Evolutionary conservation across 2,797 vertebrate species (phyloP).

Genomic region (Poeciliopsis paucimaculata): DNA sequence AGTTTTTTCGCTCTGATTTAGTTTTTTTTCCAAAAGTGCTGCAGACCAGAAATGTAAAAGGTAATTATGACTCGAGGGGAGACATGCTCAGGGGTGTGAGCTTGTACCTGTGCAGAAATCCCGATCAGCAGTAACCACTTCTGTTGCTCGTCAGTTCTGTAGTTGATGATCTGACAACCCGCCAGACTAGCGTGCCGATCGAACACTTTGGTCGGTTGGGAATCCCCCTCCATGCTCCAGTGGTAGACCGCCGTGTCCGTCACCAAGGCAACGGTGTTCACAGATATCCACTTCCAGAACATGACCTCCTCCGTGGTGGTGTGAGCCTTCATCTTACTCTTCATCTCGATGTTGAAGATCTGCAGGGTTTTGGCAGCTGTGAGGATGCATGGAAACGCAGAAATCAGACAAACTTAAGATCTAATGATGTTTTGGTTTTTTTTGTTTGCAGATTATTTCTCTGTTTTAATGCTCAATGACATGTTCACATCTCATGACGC

Average conservation of each 20-base stretch:
- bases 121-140: conserved; percentile 95
- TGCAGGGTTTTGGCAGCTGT: conserved; percentile 93
- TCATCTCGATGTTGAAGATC: conserved; percentile 97
- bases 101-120: conserved; percentile 90
- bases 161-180: conserved; percentile 93
- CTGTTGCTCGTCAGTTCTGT: conserved; percentile 91
- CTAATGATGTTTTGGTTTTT: background rate
- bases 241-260: conserved; percentile 91
- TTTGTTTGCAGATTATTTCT: background rate
- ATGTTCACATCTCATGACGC: too few species aligned
- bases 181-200: conserved; percentile 91
- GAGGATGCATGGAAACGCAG: background rate
- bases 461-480: background rate
- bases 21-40: background rate
- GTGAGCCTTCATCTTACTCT: conserved; percentile 96
- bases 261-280: conserved; percentile 91
- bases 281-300: conserved; percentile 97
- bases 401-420: conserved; percentile 10
- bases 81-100: conserved; percentile 3
- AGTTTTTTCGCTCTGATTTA: background rate
- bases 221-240: conserved; percentile 96
- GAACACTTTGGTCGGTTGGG: conserved; percentile 90
- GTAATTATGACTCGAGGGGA: conserved; percentile 9
- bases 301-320: conserved; percentile 92
- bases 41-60: conserved; percentile 14